Conservation (phyloP, 2,797 vertebrate genomes). For the Premnoplex brunnescens region DNA sequence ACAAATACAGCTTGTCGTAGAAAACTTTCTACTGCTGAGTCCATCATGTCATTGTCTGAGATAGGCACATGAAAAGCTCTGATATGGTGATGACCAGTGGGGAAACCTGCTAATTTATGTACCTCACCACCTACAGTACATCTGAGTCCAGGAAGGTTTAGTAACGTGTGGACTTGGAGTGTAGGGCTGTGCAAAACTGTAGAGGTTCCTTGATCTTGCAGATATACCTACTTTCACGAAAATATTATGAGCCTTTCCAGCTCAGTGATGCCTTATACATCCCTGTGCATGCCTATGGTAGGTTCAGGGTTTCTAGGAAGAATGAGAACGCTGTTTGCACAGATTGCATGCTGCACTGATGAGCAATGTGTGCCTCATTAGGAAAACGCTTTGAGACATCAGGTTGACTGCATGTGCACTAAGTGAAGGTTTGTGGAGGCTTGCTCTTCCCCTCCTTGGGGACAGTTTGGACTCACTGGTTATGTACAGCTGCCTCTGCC, state of each 20-base stretch:
- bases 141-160: not conserved
- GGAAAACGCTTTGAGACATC: not conserved
- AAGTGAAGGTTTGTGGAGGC: not conserved
- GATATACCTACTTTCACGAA: not conserved
- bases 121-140: rapidly evolving
- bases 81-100: not conserved
- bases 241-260: not conserved
- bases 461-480: not conserved
- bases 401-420: not conserved
- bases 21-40: not conserved
- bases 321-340: not conserved
- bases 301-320: not conserved
- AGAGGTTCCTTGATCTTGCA: not conserved
- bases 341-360: not conserved
- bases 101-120: not conserved
- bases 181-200: not conserved
- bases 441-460: not conserved
- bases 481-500: not conserved
- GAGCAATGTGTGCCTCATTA: rapidly evolving
- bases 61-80: not conserved
- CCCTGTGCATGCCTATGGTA: not conserved
- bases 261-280: not conserved
- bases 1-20: not conserved
- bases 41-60: not conserved
- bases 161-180: not conserved